These are phyloP conservation scores for Lycocorax pyrrhopterus DNA, from an alignment of 2,113 vertebrate species.

Conservation along the genomic window DNA sequence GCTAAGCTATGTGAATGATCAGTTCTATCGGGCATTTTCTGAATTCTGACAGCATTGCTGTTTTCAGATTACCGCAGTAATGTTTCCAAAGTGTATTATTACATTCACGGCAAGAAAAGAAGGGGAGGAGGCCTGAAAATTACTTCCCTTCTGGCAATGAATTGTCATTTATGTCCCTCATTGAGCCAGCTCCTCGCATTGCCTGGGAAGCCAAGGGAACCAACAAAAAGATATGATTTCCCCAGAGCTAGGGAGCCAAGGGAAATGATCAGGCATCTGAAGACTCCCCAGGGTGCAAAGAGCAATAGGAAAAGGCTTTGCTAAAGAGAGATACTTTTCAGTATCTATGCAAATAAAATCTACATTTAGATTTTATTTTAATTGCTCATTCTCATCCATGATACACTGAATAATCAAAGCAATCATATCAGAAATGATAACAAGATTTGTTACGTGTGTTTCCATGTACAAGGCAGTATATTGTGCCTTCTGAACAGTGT, in stretches of 20 bases:
- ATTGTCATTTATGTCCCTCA: slow-evolving; percentile 34
- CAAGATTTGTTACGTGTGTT: not conserved
- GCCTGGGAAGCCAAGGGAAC: slow-evolving; percentile 42
- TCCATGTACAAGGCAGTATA: not conserved
- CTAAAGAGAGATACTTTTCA: not conserved
- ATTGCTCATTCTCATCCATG: not conserved
- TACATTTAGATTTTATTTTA: slow-evolving; percentile 28
- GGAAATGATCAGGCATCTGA: slow-evolving; percentile 36
- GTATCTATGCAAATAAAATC: slow-evolving; percentile 35
- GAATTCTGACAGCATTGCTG: slow-evolving; percentile 24
- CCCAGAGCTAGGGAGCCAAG: slow-evolving; percentile 16
- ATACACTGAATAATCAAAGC: not conserved
- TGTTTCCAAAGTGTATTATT: slow-evolving; percentile 45
- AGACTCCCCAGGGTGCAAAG: slow-evolving; percentile 25
- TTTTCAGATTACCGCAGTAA: slow-evolving; percentile 41
- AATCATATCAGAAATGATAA: not conserved
- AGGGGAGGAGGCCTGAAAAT: slow-evolving; percentile 37
- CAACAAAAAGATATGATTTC: slow-evolving; percentile 49
- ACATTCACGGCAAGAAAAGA: slow-evolving; percentile 36
- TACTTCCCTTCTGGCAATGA: slow-evolving; percentile 37
- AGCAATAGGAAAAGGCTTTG: slow-evolving; percentile 43
- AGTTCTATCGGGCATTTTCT: slow-evolving; percentile 18
- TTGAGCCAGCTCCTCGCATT: slow-evolving; percentile 13
- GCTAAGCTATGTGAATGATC: not conserved
- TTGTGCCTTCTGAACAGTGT: not conserved